Conservation (phyloP, 2,797 vertebrate species). For the Esox lucius region DNA sequence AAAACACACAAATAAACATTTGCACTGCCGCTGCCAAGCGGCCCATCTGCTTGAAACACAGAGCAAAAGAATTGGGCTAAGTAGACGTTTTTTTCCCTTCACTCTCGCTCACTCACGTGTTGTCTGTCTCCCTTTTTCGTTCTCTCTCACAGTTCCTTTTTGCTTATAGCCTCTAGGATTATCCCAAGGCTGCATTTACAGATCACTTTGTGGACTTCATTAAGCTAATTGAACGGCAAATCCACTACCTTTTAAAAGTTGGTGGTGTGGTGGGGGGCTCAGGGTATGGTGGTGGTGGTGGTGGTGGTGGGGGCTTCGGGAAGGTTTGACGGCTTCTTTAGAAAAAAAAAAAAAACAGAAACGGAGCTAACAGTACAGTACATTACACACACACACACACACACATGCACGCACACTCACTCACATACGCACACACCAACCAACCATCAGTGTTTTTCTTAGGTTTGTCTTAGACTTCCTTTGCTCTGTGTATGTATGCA, state of each 20-base stretch:
- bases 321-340: slow-evolving; percentile 63
- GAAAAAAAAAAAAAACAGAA: slow-evolving; percentile 63
- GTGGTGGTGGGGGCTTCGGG: slow-evolving; percentile 24
- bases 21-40: slow-evolving; percentile 86
- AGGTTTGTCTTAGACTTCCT: slow-evolving; percentile 23
- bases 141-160: slow-evolving; percentile 22
- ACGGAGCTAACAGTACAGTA: slow-evolving; percentile 45
- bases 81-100: slow-evolving; percentile 76
- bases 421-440: slow-evolving; percentile 13
- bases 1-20: slow-evolving; percentile 93
- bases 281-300: slow-evolving; percentile 28
- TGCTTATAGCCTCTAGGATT: slow-evolving; percentile 66
- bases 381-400: slow-evolving; percentile 16
- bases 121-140: slow-evolving; percentile 30
- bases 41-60: slow-evolving; percentile 83
- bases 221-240: slow-evolving; percentile 82
- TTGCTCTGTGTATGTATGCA: slow-evolving; percentile 10
- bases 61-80: slow-evolving; percentile 73
- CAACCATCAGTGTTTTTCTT: slow-evolving; percentile 47
- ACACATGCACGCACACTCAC: slow-evolving; percentile 11
- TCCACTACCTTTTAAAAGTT: slow-evolving; percentile 78
- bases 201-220: slow-evolving; percentile 81
- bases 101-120: slow-evolving; percentile 53
- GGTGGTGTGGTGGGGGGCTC: slow-evolving; percentile 49
- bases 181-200: slow-evolving; percentile 85